phyloP scores from a whole-genome alignment of 2,797 vertebrate genomes.

The Valencia hispanica region DNA sequence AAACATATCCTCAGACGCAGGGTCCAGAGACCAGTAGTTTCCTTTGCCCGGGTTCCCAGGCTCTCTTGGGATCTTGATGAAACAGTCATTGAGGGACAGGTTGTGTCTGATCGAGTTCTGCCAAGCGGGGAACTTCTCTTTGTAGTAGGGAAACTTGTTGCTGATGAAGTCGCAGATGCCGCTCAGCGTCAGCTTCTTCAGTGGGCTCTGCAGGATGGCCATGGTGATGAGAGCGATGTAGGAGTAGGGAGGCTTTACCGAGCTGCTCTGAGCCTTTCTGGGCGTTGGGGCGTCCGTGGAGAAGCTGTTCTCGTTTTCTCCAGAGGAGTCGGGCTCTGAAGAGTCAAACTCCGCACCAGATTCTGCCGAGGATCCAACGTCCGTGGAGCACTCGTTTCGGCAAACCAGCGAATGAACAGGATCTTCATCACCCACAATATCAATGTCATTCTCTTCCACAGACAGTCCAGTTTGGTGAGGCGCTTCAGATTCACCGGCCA shows the following conservation, averaged over 20 bases:
- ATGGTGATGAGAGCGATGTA: conserved; percentile 95
- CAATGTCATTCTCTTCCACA: conserved; percentile 75
- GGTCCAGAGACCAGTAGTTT: conserved; percentile 92
- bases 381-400: conserved; percentile 42
- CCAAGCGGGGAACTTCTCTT: conserved; percentile 90
- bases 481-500: conserved; percentile 71
- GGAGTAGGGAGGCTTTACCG: conserved; percentile 89
- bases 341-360: conserved; percentile 64
- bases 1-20: conserved; percentile 93
- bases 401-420: conserved; percentile 34
- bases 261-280: conserved; percentile 62
- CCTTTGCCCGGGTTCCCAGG: conserved; percentile 92
- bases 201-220: conserved; percentile 91
- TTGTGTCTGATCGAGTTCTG: conserved; percentile 90
- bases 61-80: conserved; percentile 87
- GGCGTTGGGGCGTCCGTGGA: conserved; percentile 58
- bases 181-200: conserved; percentile 89
- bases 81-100: conserved; percentile 88
- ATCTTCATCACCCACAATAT: conserved; percentile 76
- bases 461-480: conserved; percentile 55
- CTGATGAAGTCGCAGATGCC: conserved; percentile 94
- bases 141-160: conserved; percentile 91
- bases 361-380: conserved; percentile 58
- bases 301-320: conserved; percentile 75
- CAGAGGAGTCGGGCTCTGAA: conserved; percentile 74